phyloP scores from a whole-genome alignment of 2,797 vertebrate genomes.

The Cossypha dichroa region DNA sequence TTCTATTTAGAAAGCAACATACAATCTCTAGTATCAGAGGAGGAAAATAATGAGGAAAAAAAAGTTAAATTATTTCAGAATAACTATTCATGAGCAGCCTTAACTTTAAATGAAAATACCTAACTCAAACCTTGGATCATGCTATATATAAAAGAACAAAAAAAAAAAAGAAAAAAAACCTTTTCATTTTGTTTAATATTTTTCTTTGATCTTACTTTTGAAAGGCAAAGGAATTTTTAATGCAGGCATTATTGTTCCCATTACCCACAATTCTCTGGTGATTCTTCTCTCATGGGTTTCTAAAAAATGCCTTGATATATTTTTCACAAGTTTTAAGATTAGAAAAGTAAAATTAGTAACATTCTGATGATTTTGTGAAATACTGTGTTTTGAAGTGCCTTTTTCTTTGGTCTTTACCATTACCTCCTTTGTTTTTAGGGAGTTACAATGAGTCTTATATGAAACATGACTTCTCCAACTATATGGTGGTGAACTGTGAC shows the following conservation, averaged over 20 bases:
- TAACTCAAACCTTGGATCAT: not conserved
- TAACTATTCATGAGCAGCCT: not conserved
- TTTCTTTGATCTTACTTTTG: constrained; percentile 34
- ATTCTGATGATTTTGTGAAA: not conserved
- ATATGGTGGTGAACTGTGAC: not conserved
- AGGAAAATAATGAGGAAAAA: not conserved
- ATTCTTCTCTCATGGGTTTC: not conserved
- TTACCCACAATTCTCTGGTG: not conserved
- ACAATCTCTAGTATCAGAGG: not conserved
- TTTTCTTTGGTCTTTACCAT: not conserved
- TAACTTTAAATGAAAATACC: not conserved
- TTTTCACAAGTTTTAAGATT: not conserved
- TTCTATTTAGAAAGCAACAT: not conserved
- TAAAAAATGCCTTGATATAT: not conserved
- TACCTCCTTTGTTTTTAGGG: not conserved
- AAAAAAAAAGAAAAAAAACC: accelerated
- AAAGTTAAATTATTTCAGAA: not conserved
- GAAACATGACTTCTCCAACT: not conserved
- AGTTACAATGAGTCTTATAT: not conserved
- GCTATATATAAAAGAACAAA: not conserved
- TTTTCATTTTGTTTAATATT: constrained; percentile 1
- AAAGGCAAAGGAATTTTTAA: constrained; percentile 6
- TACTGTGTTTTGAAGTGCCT: not conserved
- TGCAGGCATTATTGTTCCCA: not conserved
- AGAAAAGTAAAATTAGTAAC: not conserved